A percentile compares a stretch with the other conserved stretches of the same genome.
Evolutionary conservation across 1,140 invertebrate genomes (phyloP).

Genomic region (Tetramorium simillimum): DNA sequence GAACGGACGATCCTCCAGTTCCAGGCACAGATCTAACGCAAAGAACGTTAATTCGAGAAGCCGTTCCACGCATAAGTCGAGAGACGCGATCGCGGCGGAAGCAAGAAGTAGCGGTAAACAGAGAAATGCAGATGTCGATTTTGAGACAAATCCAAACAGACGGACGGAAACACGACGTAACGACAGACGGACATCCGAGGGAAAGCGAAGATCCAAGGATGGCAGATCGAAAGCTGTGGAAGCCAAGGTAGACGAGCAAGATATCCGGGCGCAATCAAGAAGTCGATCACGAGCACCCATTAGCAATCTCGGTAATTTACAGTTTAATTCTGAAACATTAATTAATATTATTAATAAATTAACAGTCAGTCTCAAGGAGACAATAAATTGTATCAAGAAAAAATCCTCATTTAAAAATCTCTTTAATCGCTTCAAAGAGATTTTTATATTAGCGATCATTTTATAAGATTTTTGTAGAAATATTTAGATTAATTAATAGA

Average conservation of each 20-base stretch:
- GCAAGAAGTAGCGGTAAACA: slow-evolving; percentile 25
- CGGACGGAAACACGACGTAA: slow-evolving; percentile 37
- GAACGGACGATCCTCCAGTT: not conserved
- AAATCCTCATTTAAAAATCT: not conserved
- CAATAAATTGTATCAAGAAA: not conserved
- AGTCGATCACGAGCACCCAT: slow-evolving; percentile 33
- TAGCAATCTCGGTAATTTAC: slow-evolving; percentile 16
- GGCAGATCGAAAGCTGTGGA: slow-evolving; percentile 35
- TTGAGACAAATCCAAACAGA: not conserved
- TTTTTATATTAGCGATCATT: not conserved
- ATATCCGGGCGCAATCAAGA: slow-evolving; percentile 54
- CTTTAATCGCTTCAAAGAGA: not conserved
- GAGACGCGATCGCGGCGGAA: slow-evolving; percentile 12
- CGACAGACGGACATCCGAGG: slow-evolving; percentile 44
- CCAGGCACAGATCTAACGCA: slow-evolving; percentile 15
- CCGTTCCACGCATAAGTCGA: slow-evolving; percentile 42
- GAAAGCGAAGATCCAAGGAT: slow-evolving; percentile 45
- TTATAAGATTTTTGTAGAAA: not conserved
- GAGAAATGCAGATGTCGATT: slow-evolving; percentile 23
- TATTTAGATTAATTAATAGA: not conserved
- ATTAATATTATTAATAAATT: slow-evolving; percentile 15
- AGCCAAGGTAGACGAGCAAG: slow-evolving; percentile 60
- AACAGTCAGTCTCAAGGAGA: not conserved
- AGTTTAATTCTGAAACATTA: not conserved
- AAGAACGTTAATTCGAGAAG: slow-evolving; percentile 42